Evolutionary conservation across 2,888 invertebrate species (phyloP).

Genomic region (Pegoplata infirma): DNA sequence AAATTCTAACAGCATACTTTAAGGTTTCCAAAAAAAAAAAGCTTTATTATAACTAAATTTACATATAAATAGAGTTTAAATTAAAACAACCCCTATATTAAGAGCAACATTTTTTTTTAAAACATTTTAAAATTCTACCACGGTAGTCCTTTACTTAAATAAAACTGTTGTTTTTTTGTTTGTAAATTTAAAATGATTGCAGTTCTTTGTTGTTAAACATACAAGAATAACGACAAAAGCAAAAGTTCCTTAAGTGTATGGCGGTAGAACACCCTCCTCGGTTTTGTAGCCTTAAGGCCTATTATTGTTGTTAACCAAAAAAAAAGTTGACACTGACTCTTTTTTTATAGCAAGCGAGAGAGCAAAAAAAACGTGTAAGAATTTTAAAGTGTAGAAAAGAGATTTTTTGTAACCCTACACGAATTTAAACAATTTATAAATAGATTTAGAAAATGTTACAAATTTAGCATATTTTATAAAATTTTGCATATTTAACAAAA

Average conservation of each 20-base stretch:
- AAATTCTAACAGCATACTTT: constrained; percentile 36
- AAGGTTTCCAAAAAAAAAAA: constrained; percentile 30
- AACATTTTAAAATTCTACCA: constrained; percentile 16
- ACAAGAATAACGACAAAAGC: too few relatives aligned
- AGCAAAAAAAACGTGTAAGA: too few relatives aligned
- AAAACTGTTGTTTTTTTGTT: background rate
- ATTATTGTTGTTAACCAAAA: constrained; percentile 36
- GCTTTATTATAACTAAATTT: constrained; percentile 53
- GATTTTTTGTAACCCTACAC: too few relatives aligned
- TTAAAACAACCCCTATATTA: constrained; percentile 33
- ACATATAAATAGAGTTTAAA: constrained; percentile 49
- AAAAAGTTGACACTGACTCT: constrained; percentile 21
- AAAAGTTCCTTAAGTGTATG: constrained; percentile 27
- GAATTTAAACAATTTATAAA: too few relatives aligned
- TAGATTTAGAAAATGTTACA: too few relatives aligned
- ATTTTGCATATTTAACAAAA: too few relatives aligned
- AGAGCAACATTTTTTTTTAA: constrained; percentile 2
- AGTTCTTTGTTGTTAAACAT: constrained; percentile 7
- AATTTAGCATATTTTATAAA: too few relatives aligned
- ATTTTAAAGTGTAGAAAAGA: too few relatives aligned
- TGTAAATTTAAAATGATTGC: constrained; percentile 13
- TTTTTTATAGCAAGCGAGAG: background rate
- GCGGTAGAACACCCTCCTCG: constrained; percentile 37
- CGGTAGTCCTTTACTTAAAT: background rate
- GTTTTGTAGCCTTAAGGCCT: constrained; percentile 5